These are phyloP conservation scores for Lagopus leucura DNA, from an alignment of 2,113 vertebrate species.

Conservation along the genomic window DNA sequence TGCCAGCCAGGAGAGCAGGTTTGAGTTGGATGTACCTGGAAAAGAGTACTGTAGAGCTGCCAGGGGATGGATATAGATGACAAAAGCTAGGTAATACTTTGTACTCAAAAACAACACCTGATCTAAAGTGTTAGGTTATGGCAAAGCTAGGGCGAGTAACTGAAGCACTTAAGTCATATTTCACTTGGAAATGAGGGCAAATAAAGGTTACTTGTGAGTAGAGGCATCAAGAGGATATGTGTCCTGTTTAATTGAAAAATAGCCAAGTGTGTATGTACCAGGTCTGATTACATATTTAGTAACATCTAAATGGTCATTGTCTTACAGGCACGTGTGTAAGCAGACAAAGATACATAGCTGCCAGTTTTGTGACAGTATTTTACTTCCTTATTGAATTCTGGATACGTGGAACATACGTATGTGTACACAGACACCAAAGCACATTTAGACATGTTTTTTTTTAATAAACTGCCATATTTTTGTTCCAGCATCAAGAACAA, in stretches of 20 bases:
- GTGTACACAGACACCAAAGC: not conserved
- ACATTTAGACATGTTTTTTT: not conserved
- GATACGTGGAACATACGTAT: not conserved
- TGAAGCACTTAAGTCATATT: not conserved
- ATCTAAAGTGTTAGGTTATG: not conserved
- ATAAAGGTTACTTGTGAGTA: not conserved
- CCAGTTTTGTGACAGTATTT: not conserved
- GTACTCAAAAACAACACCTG: too few relatives aligned
- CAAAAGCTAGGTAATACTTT: not conserved
- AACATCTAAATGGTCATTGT: not conserved
- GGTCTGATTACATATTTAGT: not conserved
- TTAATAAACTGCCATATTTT: not conserved
- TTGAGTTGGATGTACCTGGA: too few relatives aligned
- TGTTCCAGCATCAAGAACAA: not conserved
- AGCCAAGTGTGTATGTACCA: rapidly evolving
- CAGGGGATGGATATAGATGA: rapidly evolving
- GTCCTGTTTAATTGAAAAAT: rapidly evolving
- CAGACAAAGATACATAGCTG: not conserved
- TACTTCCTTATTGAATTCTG: not conserved
- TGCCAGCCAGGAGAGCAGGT: not conserved
- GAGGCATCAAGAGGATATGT: too few relatives aligned
- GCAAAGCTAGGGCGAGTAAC: not conserved
- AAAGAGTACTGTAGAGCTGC: too few relatives aligned
- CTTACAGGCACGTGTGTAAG: not conserved
- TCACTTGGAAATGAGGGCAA: not conserved